phyloP scores from a whole-genome alignment of 1,140 invertebrate genomes.

The Andricus grossulariae region DNA sequence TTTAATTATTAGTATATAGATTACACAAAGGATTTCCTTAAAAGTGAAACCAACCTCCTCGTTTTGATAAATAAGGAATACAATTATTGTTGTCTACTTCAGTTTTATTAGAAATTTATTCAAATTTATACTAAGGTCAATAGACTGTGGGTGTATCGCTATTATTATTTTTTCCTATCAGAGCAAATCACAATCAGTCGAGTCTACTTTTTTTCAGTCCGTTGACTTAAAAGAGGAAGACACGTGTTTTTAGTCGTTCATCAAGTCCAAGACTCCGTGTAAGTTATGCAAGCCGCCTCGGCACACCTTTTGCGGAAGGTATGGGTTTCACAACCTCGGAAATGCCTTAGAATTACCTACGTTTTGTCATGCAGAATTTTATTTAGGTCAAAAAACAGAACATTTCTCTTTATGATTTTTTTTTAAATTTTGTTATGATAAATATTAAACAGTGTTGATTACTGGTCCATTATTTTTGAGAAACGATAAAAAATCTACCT shows the following conservation, averaged over 20 bases:
- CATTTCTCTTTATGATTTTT: too few relatives aligned
- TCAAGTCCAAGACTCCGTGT: not conserved
- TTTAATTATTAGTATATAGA: not conserved
- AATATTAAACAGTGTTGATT: too few relatives aligned
- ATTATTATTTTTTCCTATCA: not conserved
- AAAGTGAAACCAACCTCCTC: not conserved
- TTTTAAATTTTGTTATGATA: too few relatives aligned
- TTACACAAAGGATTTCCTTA: not conserved
- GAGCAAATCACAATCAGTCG: not conserved
- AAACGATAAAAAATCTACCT: too few relatives aligned
- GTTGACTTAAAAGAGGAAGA: not conserved
- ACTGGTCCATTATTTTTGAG: too few relatives aligned
- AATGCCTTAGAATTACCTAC: not conserved
- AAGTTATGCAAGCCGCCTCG: conserved; percentile 21
- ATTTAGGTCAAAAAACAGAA: too few relatives aligned
- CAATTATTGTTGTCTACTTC: not conserved
- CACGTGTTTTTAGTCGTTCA: not conserved
- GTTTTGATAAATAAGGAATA: conserved; percentile 15
- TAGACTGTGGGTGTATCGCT: conserved; percentile 4
- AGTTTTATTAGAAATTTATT: conserved; percentile 5
- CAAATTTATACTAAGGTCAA: conserved; percentile 6
- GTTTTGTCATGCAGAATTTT: not conserved
- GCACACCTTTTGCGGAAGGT: not conserved
- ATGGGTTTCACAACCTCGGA: conserved; percentile 12
- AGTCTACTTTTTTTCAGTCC: not conserved